Conservation (phyloP, 1,140 invertebrate species). For the Procambarus virginalis region DNA sequence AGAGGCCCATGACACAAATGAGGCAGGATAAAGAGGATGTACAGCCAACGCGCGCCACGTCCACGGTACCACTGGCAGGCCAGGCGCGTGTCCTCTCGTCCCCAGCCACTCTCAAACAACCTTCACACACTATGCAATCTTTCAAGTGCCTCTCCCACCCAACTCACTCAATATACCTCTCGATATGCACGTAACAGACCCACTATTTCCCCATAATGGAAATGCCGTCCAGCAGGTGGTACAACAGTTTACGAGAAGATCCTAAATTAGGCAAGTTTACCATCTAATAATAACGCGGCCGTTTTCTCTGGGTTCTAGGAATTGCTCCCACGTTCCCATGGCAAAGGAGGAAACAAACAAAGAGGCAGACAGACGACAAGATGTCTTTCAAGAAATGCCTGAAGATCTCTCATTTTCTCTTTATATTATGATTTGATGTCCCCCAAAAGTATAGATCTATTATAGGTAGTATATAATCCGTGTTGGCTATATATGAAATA, state of each 20-base stretch:
- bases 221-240: neutral
- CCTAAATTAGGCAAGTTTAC: neutral
- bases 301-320: constrained; percentile 6
- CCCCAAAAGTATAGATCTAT: too few species aligned
- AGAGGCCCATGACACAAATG: constrained; percentile 38
- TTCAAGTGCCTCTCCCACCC: neutral
- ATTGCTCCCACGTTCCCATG: constrained; percentile 2
- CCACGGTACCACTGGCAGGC: constrained; percentile 23
- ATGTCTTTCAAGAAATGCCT: too few species aligned
- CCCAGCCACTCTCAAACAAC: constrained; percentile 1
- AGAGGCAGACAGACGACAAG: too few species aligned
- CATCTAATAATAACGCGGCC: neutral
- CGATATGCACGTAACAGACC: neutral
- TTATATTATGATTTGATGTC: too few species aligned
- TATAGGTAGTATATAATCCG: too few species aligned
- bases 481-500: too few species aligned
- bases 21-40: neutral
- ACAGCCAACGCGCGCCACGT: constrained; percentile 23
- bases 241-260: neutral
- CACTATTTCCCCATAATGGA: neutral
- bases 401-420: too few species aligned
- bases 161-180: neutral
- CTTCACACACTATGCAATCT: neutral
- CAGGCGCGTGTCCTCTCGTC: constrained; percentile 14
- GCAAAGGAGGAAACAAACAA: neutral